Conservation (phyloP, 2,888 invertebrate genomes). For the Ectemnius cavifrons region DNA sequence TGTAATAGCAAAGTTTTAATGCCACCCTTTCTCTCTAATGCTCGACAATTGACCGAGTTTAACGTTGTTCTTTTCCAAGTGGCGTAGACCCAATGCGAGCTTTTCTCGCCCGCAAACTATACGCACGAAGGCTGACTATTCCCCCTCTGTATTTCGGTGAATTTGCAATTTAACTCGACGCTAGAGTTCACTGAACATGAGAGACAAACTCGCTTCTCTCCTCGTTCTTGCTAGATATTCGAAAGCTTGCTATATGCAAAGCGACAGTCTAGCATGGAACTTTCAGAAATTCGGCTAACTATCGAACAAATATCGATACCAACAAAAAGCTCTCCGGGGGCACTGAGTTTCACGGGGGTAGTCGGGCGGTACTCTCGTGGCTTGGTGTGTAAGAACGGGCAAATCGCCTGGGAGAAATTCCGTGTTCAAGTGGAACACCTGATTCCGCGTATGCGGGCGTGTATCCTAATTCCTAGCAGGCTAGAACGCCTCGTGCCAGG, state of each 20-base stretch:
- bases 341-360: constrained; percentile 24
- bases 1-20: neutral
- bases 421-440: constrained; percentile 52
- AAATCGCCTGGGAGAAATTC: constrained; percentile 54
- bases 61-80: neutral
- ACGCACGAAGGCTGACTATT: neutral
- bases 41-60: neutral
- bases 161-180: neutral
- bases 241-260: too few relatives aligned
- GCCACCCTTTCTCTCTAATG: neutral
- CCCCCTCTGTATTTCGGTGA: neutral
- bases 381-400: constrained; percentile 37
- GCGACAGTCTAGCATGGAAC: too few relatives aligned
- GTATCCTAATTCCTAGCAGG: constrained; percentile 56
- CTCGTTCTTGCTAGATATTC: too few relatives aligned
- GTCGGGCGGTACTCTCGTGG: too few relatives aligned
- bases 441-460: constrained; percentile 56
- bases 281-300: too few relatives aligned
- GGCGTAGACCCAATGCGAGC: neutral
- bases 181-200: too few relatives aligned
- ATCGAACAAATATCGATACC: neutral
- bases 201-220: too few relatives aligned
- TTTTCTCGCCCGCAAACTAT: constrained; percentile 6
- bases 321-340: constrained; percentile 28
- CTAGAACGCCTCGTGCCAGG: neutral